phyloP scores from a whole-genome alignment of 1,140 invertebrate species.

The Drosophila sulfurigaster region DNA sequence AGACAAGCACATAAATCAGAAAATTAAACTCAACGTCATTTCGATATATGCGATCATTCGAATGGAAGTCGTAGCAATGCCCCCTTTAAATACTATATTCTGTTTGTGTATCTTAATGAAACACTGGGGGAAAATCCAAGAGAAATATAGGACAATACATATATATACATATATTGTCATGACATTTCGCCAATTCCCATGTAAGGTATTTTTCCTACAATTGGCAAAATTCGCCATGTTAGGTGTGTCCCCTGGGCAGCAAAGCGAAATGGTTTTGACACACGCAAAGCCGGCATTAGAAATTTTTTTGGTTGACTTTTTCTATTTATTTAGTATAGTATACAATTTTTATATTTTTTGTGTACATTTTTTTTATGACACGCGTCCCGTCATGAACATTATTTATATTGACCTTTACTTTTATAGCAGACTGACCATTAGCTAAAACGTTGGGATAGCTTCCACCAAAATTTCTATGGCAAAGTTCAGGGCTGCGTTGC shows the following conservation, averaged over 20 bases:
- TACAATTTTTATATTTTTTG: conserved; percentile 35
- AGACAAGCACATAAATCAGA: conserved; percentile 68
- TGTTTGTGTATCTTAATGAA: conserved; percentile 8
- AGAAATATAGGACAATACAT: not conserved
- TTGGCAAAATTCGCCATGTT: not conserved
- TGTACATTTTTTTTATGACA: conserved; percentile 49
- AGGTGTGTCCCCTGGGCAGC: not conserved
- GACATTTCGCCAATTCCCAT: not conserved
- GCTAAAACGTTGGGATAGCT: conserved; percentile 45
- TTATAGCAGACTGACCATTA: conserved; percentile 62
- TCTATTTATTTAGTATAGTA: not conserved
- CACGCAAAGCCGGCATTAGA: conserved; percentile 54
- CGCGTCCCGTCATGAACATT: conserved; percentile 59
- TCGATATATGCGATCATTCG: not conserved
- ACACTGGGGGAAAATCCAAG: not conserved
- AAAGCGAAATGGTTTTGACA: conserved; percentile 46
- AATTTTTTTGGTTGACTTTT: conserved; percentile 5
- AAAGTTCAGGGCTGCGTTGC: conserved; percentile 65
- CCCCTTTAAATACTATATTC: not conserved
- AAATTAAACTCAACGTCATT: not conserved
- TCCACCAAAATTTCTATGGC: conserved; percentile 32
- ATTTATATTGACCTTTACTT: conserved; percentile 72
- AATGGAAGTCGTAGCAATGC: conserved; percentile 13
- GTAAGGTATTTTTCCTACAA: not conserved
- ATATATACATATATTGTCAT: not conserved